These are phyloP conservation scores for Dasyornis broadbenti DNA, from an alignment of 2,113 vertebrate genomes.

Conservation along the genomic window DNA sequence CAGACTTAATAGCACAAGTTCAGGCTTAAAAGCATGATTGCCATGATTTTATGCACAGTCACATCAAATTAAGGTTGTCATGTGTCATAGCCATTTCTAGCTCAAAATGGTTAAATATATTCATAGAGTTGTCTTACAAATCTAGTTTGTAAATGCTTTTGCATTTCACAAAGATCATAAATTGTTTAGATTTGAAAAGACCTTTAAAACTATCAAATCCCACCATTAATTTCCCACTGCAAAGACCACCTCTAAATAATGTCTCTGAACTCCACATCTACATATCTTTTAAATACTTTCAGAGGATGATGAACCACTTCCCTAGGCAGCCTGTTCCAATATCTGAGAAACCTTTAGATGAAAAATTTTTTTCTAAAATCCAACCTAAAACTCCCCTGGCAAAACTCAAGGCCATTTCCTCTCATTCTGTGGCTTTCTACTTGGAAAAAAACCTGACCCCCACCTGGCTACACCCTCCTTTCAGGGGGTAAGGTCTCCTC, in stretches of 20 bases:
- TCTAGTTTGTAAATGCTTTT: background rate
- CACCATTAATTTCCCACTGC: background rate
- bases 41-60: background rate
- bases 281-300: background rate
- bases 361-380: background rate
- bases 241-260: background rate
- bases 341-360: fast-evolving
- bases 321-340: background rate
- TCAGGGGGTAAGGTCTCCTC: background rate
- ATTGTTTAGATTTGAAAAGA: background rate
- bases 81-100: background rate
- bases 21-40: background rate
- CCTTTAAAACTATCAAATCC: background rate
- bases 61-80: background rate
- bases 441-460: background rate
- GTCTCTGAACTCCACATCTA: background rate
- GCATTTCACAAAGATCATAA: background rate
- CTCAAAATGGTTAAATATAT: background rate
- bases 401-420: background rate
- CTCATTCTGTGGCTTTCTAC: background rate
- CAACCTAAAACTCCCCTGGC: background rate
- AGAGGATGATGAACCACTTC: background rate
- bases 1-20: background rate
- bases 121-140: background rate
- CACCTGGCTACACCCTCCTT: background rate